Percentiles rank a stretch among this genome's conserved stretches.
Evolutionary conservation across 1,140 invertebrate genomes (phyloP).

Genomic region (Proales similis): DNA sequence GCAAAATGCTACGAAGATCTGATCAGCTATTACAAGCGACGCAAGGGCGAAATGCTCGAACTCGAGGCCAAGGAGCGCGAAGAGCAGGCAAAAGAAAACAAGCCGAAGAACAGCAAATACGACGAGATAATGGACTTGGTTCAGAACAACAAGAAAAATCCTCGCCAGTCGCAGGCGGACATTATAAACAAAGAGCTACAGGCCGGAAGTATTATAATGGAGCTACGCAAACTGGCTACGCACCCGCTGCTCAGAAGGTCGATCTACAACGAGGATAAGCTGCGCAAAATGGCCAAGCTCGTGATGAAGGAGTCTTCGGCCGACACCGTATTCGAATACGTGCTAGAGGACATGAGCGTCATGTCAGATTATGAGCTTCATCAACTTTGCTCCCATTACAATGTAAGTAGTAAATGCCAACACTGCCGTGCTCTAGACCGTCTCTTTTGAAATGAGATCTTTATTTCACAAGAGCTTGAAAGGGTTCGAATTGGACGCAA

Average conservation of each 20-base stretch:
- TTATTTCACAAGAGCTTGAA: conserved; percentile 47
- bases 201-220: conserved; percentile 69
- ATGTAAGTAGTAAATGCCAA: not conserved
- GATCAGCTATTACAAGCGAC: conserved; percentile 60
- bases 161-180: not conserved
- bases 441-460: conserved; percentile 20
- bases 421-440: not conserved
- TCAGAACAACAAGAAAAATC: not conserved
- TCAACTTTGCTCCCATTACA: conserved; percentile 42
- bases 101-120: conserved; percentile 59
- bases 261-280: conserved; percentile 66
- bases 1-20: conserved; percentile 66
- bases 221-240: conserved; percentile 77
- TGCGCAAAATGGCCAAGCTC: conserved; percentile 64
- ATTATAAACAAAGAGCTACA: conserved; percentile 11
- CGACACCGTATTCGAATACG: conserved; percentile 53
- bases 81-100: conserved; percentile 11
- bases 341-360: conserved; percentile 75
- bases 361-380: conserved; percentile 86
- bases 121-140: conserved; percentile 30
- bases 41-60: conserved; percentile 8
- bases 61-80: conserved; percentile 40
- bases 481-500: conserved; percentile 47
- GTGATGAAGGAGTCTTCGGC: conserved; percentile 58
- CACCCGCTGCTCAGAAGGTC: conserved; percentile 73